These are phyloP conservation scores for Eupithecia dodoneata DNA, from an alignment of 2,888 invertebrate species.

Conservation along the genomic window DNA sequence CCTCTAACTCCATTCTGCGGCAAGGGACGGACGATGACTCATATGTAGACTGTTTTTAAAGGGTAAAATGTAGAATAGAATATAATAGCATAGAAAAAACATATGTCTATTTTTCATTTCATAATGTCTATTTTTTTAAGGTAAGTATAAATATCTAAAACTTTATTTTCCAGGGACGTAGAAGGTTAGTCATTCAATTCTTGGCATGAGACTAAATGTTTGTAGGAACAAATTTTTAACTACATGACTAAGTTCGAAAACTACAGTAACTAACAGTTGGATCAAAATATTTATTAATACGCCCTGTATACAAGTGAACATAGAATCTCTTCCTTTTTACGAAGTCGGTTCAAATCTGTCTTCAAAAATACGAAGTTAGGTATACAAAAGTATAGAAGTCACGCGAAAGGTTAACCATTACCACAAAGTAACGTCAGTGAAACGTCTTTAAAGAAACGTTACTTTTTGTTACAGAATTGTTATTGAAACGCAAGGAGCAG, in stretches of 20 bases:
- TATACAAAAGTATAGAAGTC: constrained; percentile 11
- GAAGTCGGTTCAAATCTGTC: neutral
- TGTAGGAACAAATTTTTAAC: too few relatives aligned
- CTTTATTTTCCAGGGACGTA: neutral
- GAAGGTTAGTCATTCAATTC: neutral
- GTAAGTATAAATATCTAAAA: neutral
- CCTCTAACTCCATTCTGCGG: neutral
- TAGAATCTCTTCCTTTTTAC: too few relatives aligned
- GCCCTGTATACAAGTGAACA: too few relatives aligned
- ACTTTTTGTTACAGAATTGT: constrained; percentile 32
- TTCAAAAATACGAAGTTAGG: neutral
- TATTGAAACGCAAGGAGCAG: constrained; percentile 39
- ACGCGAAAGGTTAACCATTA: constrained; percentile 29
- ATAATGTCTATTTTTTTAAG: neutral
- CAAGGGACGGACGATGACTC: neutral
- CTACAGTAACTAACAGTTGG: too few relatives aligned
- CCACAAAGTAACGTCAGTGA: constrained; percentile 13
- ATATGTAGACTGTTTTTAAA: neutral
- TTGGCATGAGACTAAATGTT: too few relatives aligned
- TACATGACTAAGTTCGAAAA: too few relatives aligned
- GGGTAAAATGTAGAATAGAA: too few relatives aligned
- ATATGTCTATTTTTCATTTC: too few relatives aligned
- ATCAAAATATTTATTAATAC: too few relatives aligned
- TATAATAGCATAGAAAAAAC: too few relatives aligned
- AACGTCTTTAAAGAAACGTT: constrained; percentile 28